Base-by-base conservation (phyloP, 2,797 vertebrate genomes). In the Allobates femoralis region DNA sequence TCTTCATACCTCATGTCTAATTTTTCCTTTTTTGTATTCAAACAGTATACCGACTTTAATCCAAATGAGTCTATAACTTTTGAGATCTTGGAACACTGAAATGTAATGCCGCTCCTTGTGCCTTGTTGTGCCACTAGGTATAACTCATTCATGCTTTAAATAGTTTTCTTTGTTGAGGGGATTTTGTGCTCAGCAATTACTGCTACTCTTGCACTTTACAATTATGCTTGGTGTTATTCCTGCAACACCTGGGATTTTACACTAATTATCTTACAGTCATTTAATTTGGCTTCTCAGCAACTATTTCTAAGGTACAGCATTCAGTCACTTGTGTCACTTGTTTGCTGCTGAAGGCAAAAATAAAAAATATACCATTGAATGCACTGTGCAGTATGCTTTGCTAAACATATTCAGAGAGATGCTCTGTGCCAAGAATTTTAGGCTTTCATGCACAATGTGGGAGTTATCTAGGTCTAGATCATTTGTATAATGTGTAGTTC, bases 261-360 rank as follows among this genome's bases (percentile, higher is more conserved):
- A 86, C 79, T 90, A 84, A 89, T 90, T 89, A 87, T 88, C 83
- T 81, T 88, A 82, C 85, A 90, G 81, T 87, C 84, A 91, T 90
- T 88, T 89, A 88, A 86, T 86, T 85, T 85, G 75, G 89, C 85
- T 77, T 32, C 75, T 76, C 84, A 88, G 85, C 86, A 88, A 81
- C 77, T 87, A 66, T 87, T 90, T 90, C 82, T 76, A 89, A 86
- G 81, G 86, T 88, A 88, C 41, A 88, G 84, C 56, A 89, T 87
- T 89, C 83, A 79, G 87, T 86, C 64, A 58, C 79, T 53, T 84
- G 76, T 85, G 80, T 79, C 85, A 81, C 53, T 90, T 90, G 87
- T 85, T 89, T 87, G 85, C 80, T 71, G 51, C 75, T 77, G 77
- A 75, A 85, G 53, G 73, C 86, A 88, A 88, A 77, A 88, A 88